Conservation (phyloP, 2,888 invertebrate genomes). For the Hydriomena furcata region DNA sequence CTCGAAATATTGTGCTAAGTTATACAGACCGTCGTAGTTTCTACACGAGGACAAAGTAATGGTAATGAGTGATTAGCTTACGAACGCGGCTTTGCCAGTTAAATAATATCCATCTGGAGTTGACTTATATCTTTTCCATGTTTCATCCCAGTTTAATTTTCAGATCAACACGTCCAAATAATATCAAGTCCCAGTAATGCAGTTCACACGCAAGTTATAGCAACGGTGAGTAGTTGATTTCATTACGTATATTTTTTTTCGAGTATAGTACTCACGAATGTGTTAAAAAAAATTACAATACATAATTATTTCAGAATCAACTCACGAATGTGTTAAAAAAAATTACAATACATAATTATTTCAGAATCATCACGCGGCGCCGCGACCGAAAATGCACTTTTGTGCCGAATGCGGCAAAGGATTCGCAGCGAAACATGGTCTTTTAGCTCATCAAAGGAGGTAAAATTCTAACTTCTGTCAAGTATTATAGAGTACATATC, state of each 20-base stretch:
- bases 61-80: no score
- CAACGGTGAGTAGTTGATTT: constrained; percentile 59
- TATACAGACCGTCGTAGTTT: no score
- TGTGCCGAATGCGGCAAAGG: constrained; percentile 92
- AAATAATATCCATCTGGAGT: no score
- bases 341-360: background rate
- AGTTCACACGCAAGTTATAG: constrained; percentile 77
- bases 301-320: constrained; percentile 56
- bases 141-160: constrained; percentile 3
- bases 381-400: constrained; percentile 89
- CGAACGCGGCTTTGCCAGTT: no score
- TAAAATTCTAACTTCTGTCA: constrained; percentile 34
- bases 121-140: no score
- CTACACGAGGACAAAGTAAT: no score
- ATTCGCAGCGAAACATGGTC: constrained; percentile 92
- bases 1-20: no score
- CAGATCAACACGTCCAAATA: constrained; percentile 77
- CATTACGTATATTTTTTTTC: background rate
- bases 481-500: no score
- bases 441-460: constrained; percentile 90
- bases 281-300: no score
- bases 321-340: no score
- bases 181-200: constrained; percentile 75
- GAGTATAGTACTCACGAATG: no score
- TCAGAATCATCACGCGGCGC: constrained; percentile 70